Evolutionary conservation across 1,140 invertebrate genomes (phyloP).

Genomic region (Ceratosolen fusciceps): DNA sequence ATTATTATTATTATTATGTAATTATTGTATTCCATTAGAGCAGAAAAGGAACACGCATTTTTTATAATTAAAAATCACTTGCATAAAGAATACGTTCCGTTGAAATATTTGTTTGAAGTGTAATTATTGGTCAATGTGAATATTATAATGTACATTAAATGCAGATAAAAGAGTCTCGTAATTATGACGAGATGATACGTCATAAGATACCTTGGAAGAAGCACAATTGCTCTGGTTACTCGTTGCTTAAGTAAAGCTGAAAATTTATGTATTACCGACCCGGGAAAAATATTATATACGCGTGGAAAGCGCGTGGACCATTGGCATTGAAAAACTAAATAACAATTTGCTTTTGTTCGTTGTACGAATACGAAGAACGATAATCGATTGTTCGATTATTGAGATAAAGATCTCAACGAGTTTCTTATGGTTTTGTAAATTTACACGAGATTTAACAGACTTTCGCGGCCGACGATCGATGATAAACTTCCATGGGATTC

Average conservation of each 20-base stretch:
- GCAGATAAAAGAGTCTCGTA: not conserved
- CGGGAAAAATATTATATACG: constrained; percentile 24
- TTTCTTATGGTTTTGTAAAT: too few species aligned
- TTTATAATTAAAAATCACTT: not conserved
- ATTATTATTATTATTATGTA: not conserved
- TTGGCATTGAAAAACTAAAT: too few species aligned
- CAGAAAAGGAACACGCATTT: constrained; percentile 1
- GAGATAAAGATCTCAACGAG: too few species aligned
- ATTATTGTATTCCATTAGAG: not conserved
- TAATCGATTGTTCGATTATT: too few species aligned
- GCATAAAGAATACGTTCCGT: not conserved
- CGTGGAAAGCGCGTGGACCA: too few species aligned
- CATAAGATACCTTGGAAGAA: too few species aligned
- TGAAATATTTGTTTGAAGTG: not conserved
- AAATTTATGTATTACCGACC: not conserved
- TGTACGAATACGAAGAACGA: not conserved
- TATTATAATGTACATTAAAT: not conserved
- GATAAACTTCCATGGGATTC: too few species aligned
- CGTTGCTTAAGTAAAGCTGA: not conserved
- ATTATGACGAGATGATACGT: not conserved
- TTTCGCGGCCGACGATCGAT: too few species aligned
- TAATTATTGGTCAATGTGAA: not conserved
- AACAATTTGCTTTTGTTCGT: too few species aligned
- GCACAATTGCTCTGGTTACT: not conserved
- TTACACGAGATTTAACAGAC: too few species aligned